phyloP scores from a whole-genome alignment of 2,888 invertebrate genomes.

The Agrilus cyanescens region DNA sequence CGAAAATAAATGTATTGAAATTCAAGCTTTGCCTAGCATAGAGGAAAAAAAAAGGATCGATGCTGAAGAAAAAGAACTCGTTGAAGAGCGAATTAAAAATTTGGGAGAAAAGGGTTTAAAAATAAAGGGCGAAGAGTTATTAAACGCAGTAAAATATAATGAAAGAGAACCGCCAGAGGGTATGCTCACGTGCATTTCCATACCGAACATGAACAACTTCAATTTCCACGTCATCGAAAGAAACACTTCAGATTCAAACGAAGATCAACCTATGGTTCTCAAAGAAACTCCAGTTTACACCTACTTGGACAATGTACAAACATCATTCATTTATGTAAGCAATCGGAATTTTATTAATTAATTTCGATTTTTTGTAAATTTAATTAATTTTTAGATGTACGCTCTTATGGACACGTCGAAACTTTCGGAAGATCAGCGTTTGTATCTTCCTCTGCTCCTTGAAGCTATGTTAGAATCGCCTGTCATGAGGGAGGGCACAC shows the following conservation, averaged over 20 bases:
- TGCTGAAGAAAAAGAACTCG: conserved; percentile 57
- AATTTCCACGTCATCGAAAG: conserved; percentile 47
- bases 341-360: too few species aligned
- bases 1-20: conserved; percentile 47
- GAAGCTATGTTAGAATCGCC: conserved; percentile 70
- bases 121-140: conserved; percentile 46
- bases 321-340: conserved; percentile 77
- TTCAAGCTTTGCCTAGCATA: conserved; percentile 53
- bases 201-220: conserved; percentile 63
- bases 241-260: conserved; percentile 34
- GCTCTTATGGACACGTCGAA: conserved; percentile 57
- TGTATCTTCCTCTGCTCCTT: conserved; percentile 63
- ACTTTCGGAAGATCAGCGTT: conserved; percentile 46
- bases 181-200: conserved; percentile 59
- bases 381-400: conserved; percentile 51
- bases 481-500: conserved; percentile 43
- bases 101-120: conserved; percentile 61
- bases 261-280: conserved; percentile 44
- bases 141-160: conserved; percentile 62
- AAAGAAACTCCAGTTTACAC: conserved; percentile 59
- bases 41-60: conserved; percentile 54
- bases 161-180: conserved; percentile 62
- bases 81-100: conserved; percentile 49
- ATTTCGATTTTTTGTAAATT: too few species aligned
- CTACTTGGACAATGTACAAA: conserved; percentile 66